phyloP scores from a whole-genome alignment of 1,140 invertebrate species.

The Drosophila lini region DNA sequence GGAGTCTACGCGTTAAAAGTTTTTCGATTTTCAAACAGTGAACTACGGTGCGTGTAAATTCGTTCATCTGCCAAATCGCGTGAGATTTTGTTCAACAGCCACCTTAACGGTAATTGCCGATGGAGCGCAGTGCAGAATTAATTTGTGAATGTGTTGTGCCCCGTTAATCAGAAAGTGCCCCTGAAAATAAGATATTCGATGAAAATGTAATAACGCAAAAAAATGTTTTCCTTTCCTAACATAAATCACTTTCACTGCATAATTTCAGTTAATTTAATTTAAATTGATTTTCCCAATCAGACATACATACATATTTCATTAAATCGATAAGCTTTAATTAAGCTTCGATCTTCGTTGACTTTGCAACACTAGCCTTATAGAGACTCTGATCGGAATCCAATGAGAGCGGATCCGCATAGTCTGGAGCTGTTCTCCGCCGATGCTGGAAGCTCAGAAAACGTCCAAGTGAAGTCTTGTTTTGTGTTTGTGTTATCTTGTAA shows the following conservation, averaged over 20 bases:
- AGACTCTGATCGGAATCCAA: conserved; percentile 1
- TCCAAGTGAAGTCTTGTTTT: conserved; percentile 13
- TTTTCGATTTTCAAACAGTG: conserved; percentile 32
- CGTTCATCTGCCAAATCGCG: conserved; percentile 28
- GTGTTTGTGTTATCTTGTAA: conserved; percentile 30
- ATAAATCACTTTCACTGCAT: too few species aligned
- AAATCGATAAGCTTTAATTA: not conserved
- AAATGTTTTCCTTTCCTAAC: not conserved
- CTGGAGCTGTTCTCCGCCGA: conserved; percentile 14
- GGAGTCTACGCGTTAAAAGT: conserved; percentile 25
- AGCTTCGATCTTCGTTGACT: not conserved
- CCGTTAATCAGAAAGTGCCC: not conserved
- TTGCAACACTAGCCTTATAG: conserved; percentile 7
- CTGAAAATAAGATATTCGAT: not conserved
- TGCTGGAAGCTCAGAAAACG: conserved; percentile 6
- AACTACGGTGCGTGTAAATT: conserved; percentile 20
- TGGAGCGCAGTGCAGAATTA: not conserved
- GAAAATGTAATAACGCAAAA: not conserved
- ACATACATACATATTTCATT: not conserved
- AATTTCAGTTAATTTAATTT: not conserved
- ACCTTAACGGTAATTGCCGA: conserved; percentile 30
- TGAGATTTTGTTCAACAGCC: conserved; percentile 25
- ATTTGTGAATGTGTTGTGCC: conserved; percentile 15
- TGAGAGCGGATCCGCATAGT: conserved; percentile 15
- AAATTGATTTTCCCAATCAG: not conserved